A percentile compares a stretch with the other conserved stretches of the same genome.
phyloP scores from a whole-genome alignment of 2,888 invertebrate genomes.

The Hofmannophila pseudospretella region DNA sequence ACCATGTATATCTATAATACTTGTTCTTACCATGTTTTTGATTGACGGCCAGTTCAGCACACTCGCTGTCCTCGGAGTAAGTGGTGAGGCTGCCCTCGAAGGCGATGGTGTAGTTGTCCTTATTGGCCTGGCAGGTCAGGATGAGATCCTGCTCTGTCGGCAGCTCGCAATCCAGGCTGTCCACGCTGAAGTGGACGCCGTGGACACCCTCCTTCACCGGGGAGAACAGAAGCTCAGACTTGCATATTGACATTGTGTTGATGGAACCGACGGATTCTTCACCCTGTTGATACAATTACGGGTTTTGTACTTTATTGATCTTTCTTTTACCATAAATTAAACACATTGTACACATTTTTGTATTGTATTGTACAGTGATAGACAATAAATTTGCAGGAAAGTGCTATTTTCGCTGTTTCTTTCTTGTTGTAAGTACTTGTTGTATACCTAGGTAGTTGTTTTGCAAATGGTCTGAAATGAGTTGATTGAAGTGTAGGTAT shows the following conservation, averaged over 20 bases:
- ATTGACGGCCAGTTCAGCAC: slow-evolving; percentile 74
- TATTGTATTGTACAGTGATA: too few species aligned
- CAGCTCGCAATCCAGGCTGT: slow-evolving; percentile 92
- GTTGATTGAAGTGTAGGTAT: too few species aligned
- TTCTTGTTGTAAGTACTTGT: too few species aligned
- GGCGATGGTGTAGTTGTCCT: slow-evolving; percentile 96
- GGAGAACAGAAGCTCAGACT: slow-evolving; percentile 93
- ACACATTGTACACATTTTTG: too few species aligned
- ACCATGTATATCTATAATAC: too few species aligned
- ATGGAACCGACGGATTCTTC: slow-evolving; percentile 86
- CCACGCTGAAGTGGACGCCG: slow-evolving; percentile 90
- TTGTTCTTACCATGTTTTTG: slow-evolving; percentile 72
- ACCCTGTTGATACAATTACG: slow-evolving; percentile 78
- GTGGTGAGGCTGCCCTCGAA: slow-evolving; percentile 92
- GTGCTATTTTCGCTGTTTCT: too few species aligned
- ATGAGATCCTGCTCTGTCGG: slow-evolving; percentile 90
- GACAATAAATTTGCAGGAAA: too few species aligned
- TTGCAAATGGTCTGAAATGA: too few species aligned
- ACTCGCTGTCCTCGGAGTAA: slow-evolving; percentile 91
- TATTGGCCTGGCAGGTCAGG: slow-evolving; percentile 93
- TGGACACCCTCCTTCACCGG: slow-evolving; percentile 89
- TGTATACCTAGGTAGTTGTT: too few species aligned
- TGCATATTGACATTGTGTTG: slow-evolving; percentile 93
- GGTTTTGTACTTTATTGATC: too few species aligned
- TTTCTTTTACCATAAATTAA: too few species aligned